Conservation (phyloP, 2,797 vertebrate genomes). For the Salarias fasciatus region DNA sequence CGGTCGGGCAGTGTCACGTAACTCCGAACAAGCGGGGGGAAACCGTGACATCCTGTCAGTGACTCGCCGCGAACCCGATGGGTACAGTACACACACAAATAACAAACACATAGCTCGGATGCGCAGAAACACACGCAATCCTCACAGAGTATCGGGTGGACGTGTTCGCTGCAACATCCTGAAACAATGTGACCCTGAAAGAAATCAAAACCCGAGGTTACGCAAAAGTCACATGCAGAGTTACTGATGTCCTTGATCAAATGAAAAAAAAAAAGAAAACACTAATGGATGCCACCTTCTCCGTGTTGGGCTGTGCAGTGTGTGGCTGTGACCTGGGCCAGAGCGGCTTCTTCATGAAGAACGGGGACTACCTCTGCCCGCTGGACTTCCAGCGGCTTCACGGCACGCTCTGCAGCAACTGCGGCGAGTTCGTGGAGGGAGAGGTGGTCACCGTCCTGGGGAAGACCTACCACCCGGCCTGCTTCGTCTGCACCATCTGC, state of each 20-base stretch:
- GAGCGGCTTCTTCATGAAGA: conserved; percentile 95
- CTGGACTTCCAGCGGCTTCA: conserved; percentile 97
- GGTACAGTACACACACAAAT: neutral
- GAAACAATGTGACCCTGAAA: too few relatives aligned
- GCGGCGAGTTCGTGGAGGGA: conserved; percentile 96
- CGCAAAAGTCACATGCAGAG: too few relatives aligned
- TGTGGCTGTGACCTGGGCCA: conserved; percentile 96
- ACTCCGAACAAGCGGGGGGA: conserved; percentile 49
- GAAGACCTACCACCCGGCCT: conserved; percentile 95
- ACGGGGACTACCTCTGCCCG: conserved; percentile 92
- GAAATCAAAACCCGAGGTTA: too few relatives aligned
- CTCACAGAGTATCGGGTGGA: too few relatives aligned
- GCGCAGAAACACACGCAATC: neutral
- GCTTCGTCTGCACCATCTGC: conserved; percentile 95
- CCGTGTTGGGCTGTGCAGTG: conserved; percentile 73
- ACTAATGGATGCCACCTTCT: too few relatives aligned
- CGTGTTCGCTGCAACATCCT: too few relatives aligned
- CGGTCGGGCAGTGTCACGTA: conserved; percentile 50
- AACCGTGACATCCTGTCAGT: conserved; percentile 35
- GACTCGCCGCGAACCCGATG: conserved; percentile 28
- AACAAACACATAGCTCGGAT: neutral
- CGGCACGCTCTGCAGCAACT: conserved; percentile 92
- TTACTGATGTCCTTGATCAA: too few relatives aligned
- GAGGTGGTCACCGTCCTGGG: conserved; percentile 95
- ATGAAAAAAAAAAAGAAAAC: too few relatives aligned